These are phyloP conservation scores for Paramormyrops kingsleyae DNA, from an alignment of 2,113 vertebrate species.

Conservation along the genomic window DNA sequence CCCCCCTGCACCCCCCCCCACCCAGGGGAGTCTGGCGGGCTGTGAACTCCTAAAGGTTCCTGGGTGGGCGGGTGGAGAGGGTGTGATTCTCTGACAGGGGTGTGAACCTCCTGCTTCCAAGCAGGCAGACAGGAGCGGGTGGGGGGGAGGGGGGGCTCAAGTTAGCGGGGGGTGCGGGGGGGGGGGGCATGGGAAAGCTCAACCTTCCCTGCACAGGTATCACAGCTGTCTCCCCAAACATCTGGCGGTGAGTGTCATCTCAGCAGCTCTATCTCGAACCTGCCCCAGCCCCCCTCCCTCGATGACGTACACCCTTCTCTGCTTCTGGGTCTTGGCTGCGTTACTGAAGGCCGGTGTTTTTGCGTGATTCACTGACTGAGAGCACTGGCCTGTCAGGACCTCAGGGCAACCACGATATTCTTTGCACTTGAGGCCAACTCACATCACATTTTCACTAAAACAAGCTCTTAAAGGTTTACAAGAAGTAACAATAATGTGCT, in stretches of 20 bases:
- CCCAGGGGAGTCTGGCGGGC: no score
- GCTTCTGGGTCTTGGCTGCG: background rate
- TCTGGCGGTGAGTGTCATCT: background rate
- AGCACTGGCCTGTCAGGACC: background rate
- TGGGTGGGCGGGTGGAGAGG: no score
- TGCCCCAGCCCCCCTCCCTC: background rate
- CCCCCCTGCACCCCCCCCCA: background rate
- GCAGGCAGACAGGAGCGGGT: no score
- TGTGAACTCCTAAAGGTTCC: no score
- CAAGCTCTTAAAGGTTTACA: background rate
- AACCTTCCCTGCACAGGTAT: background rate
- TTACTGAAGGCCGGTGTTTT: background rate
- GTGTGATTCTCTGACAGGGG: no score
- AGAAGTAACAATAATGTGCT: background rate
- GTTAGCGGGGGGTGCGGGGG: no score
- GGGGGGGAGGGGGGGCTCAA: background rate
- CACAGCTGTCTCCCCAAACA: background rate
- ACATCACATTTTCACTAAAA: background rate
- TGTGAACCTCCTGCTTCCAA: no score
- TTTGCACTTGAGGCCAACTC: background rate
- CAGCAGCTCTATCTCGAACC: background rate
- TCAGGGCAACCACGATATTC: background rate
- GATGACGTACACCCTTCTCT: background rate
- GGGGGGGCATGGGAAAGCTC: background rate
- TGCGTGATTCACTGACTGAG: background rate